Conservation (phyloP, 1,140 invertebrate genomes). For the Drosophila subpulchrella region DNA sequence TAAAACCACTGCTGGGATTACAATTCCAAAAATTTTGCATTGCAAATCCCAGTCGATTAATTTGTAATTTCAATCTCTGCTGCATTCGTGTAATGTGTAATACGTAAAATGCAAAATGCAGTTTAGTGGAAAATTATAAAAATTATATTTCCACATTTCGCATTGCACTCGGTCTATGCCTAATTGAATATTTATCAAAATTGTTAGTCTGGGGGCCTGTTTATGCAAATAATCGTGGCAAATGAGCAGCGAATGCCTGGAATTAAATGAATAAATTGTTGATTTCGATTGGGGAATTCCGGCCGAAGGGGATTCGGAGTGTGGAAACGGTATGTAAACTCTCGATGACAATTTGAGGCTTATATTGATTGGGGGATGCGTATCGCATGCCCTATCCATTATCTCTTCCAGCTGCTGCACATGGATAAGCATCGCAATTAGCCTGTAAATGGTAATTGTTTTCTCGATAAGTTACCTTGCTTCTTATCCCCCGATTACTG, state of each 20-base stretch:
- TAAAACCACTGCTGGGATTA: conserved; percentile 9
- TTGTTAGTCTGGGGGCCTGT: conserved; percentile 31
- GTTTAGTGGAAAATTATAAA: conserved; percentile 53
- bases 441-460: conserved; percentile 70
- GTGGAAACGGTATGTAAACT: conserved; percentile 4
- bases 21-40: conserved; percentile 33
- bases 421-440: conserved; percentile 73
- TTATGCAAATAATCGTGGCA: conserved; percentile 69
- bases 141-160: conserved; percentile 45
- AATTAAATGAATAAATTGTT: conserved; percentile 54
- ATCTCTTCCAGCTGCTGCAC: conserved; percentile 36
- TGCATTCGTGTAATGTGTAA: conserved; percentile 31
- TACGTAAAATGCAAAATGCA: conserved; percentile 33
- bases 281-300: conserved; percentile 22
- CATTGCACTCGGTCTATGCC: conserved; percentile 23
- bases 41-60: conserved; percentile 61
- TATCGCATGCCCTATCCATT: conserved; percentile 21
- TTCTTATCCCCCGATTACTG: conserved; percentile 28
- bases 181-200: conserved; percentile 81
- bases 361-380: conserved; percentile 12
- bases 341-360: conserved; percentile 33
- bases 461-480: conserved; percentile 34
- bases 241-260: conserved; percentile 52
- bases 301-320: background rate
- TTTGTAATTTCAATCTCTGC: conserved; percentile 66